These are phyloP conservation scores for Chloroclystis v-ata DNA, from an alignment of 2,888 invertebrate genomes.

Conservation along the genomic window DNA sequence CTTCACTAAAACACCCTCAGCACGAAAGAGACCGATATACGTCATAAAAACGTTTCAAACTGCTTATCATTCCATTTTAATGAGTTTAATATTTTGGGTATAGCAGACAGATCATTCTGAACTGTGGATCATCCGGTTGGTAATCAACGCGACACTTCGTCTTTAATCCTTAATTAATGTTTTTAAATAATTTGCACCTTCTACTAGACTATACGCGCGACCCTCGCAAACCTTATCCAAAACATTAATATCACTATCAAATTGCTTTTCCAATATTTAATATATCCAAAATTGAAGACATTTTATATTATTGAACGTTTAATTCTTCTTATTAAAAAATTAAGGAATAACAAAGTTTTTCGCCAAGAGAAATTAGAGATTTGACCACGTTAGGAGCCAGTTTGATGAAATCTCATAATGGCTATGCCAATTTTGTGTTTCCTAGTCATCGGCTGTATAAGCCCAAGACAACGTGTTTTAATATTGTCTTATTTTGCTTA, in stretches of 20 bases:
- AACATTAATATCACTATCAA: constrained; percentile 37
- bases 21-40: no score
- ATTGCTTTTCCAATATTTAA: constrained; percentile 37
- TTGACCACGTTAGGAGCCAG: background rate
- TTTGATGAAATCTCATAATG: constrained; percentile 30
- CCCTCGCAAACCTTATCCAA: constrained; percentile 20
- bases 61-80: no score
- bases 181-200: background rate
- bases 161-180: background rate
- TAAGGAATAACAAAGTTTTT: no score
- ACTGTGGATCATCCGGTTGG: constrained; percentile 25
- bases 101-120: constrained; percentile 16
- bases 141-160: background rate
- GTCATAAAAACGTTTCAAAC: no score
- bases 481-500: constrained; percentile 66
- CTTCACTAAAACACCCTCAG: no score
- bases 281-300: constrained; percentile 37
- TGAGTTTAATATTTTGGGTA: no score
- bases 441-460: constrained; percentile 57
- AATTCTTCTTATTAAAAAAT: no score
- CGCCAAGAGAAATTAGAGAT: no score
- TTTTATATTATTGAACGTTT: background rate
- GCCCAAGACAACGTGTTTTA: constrained; percentile 60
- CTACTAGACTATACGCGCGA: background rate
- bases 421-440: constrained; percentile 38